These are phyloP conservation scores for Chionoecetes opilio DNA, from an alignment of 1,140 invertebrate genomes.

Conservation along the genomic window DNA sequence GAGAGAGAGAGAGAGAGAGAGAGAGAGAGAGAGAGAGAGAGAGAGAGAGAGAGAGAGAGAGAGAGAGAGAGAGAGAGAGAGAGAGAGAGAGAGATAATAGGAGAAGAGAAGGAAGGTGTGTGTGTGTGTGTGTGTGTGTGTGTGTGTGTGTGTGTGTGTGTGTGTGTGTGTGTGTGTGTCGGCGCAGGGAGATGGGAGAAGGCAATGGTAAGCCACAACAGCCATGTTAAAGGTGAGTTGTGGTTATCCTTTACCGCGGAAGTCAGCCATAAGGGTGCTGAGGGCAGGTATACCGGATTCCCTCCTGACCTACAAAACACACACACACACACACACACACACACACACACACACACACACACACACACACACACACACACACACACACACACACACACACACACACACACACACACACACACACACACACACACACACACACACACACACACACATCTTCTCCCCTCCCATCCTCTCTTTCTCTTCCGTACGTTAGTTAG, in stretches of 20 bases:
- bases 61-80: no score
- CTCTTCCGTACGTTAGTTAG: background rate
- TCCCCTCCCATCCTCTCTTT: background rate
- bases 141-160: slow-evolving; percentile 7
- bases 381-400: background rate
- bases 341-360: background rate
- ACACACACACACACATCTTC: background rate
- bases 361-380: background rate
- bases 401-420: background rate
- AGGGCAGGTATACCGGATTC: background rate
- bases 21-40: background rate
- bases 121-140: slow-evolving; percentile 31
- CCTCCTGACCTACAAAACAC: background rate
- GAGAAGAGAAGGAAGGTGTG: no score
- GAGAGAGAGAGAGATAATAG: no score
- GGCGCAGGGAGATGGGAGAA: background rate
- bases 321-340: no score
- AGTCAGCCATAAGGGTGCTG: background rate
- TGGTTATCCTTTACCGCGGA: slow-evolving; percentile 37
- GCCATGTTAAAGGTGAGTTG: slow-evolving; percentile 67
- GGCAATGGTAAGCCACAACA: slow-evolving; percentile 66
- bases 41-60: slow-evolving; percentile 21
- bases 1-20: background rate
- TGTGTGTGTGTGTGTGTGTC: background rate
- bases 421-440: background rate